Evolutionary conservation across 2,888 invertebrate genomes (phyloP).

Genomic region (Cynaeus angustus): DNA sequence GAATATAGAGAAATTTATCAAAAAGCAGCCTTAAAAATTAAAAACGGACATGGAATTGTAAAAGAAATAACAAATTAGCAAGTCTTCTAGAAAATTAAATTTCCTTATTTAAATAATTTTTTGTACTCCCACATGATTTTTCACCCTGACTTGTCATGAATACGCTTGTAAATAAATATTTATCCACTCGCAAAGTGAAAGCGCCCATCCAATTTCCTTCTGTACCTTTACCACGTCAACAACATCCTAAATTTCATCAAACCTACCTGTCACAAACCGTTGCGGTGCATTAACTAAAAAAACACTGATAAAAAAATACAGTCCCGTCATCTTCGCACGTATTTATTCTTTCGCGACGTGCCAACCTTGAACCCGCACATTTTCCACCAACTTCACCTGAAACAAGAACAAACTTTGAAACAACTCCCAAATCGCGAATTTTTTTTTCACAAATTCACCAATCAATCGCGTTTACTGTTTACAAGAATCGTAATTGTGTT

Average conservation of each 20-base stretch:
- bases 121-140: too few species aligned
- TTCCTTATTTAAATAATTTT: too few species aligned
- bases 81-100: too few species aligned
- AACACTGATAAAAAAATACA: conserved; percentile 18
- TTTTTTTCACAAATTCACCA: not conserved
- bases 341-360: not conserved
- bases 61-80: too few species aligned
- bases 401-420: conserved; percentile 9
- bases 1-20: too few species aligned
- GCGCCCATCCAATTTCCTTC: not conserved
- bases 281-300: conserved; percentile 26
- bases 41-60: too few species aligned
- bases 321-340: conserved; percentile 20
- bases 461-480: conserved; percentile 11
- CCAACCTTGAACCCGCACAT: conserved; percentile 5
- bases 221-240: too few species aligned
- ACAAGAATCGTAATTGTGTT: conserved; percentile 20
- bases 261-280: conserved; percentile 23
- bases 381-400: conserved; percentile 9
- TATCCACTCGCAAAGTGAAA: not conserved
- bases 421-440: too few species aligned
- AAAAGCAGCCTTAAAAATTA: too few species aligned
- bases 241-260: conserved; percentile 4
- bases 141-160: too few species aligned
- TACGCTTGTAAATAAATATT: too few species aligned